These are phyloP conservation scores for Rhizomys pruinosus DNA, from an alignment of 2,113 vertebrate genomes.

Conservation along the genomic window DNA sequence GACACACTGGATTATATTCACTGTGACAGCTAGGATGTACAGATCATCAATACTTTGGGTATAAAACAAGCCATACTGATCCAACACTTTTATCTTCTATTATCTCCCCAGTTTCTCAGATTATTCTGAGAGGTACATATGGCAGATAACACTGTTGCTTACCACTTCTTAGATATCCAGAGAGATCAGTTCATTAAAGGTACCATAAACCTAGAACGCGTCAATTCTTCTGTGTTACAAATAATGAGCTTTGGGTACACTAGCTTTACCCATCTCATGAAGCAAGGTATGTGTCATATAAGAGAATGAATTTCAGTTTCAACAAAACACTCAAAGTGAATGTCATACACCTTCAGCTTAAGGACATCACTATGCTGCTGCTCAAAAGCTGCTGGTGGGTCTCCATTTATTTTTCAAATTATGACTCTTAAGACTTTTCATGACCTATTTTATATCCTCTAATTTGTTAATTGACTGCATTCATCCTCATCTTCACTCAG, in stretches of 20 bases:
- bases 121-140: neutral
- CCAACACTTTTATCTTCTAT: slow-evolving; percentile 10
- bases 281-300: neutral
- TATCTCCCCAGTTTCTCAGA: neutral
- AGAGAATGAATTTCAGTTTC: neutral
- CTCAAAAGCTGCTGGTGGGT: neutral
- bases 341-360: neutral
- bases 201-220: neutral
- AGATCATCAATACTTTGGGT: neutral
- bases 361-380: neutral
- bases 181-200: neutral
- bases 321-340: neutral
- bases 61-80: neutral
- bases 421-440: neutral
- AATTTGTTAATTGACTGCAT: neutral
- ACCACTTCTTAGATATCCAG: neutral
- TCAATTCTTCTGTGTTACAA: neutral
- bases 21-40: slow-evolving; percentile 31
- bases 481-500: neutral
- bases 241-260: neutral
- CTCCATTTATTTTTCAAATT: neutral
- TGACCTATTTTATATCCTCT: neutral
- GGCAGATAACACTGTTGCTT: neutral
- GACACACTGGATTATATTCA: slow-evolving; percentile 10
- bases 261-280: neutral